Evolutionary conservation across 2,888 invertebrate species (phyloP), one percentile per base, ranked within the genome.

Genomic region (Scaptomyza reducta): DNA sequence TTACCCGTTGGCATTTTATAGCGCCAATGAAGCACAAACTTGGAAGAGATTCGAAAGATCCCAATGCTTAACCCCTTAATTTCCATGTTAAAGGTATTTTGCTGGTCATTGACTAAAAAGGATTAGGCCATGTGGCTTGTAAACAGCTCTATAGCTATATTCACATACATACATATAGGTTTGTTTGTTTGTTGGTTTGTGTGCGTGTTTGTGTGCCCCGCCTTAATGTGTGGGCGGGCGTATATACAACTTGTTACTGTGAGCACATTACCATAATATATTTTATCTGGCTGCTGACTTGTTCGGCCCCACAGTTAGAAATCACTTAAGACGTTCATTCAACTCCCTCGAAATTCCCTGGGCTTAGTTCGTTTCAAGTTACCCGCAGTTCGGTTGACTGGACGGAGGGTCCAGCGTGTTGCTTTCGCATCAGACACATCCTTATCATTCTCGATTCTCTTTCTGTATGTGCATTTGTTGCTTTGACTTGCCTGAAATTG

Each of bases 191-290:
- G 6, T 49, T 16, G 22, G 42, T 44, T 18, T 49, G 50, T 59
- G 33, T 41, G 16, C 38, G n/a, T 47, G 41, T 27, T 10, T 55
- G 54, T 49, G 41, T 16, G 50, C 49, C 40, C 45, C 38, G 41
- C 45, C 56, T 38, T 68, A 71, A 74, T 63, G 71, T 46, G 57
- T 55, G 50, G 63, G 74, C 63, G 38, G 38, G 38, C 38, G 63
- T 59, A 47, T 63, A 50, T 63, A 71, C 64, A 82, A 77, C 66
- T 79, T 86, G 86, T 81, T 79, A 82, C 74, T 69, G 69, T 79
- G 82, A 25, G 68, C 72, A 73, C 83, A 82, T 84, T 87, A 87
- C 64, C 86, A 85, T 87, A 84, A 84, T 84, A 86, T 79, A 65
- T 70, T 85, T 79, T 79, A 81, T 87, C 79, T 70, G 78, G 53